These are phyloP conservation scores for Acanthis flammea DNA, from an alignment of 2,797 vertebrate species.

Conservation along the genomic window DNA sequence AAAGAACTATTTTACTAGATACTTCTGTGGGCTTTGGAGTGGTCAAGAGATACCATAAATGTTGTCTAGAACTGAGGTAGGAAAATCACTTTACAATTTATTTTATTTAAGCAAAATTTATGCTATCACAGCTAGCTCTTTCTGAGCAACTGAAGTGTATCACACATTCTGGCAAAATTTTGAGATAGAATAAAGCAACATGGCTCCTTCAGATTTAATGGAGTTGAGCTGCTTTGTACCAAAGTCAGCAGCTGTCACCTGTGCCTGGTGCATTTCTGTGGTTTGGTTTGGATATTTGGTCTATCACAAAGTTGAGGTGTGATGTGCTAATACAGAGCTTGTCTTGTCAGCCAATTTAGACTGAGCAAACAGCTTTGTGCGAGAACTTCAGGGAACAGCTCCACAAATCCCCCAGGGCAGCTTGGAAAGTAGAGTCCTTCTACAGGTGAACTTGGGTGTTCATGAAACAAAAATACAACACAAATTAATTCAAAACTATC, in stretches of 20 bases:
- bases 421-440: not conserved
- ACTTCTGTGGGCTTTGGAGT: not conserved
- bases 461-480: not conserved
- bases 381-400: not conserved
- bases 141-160: not conserved
- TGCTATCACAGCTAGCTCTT: not conserved
- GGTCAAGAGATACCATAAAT: not conserved
- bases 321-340: not conserved
- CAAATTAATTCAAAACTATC: not conserved
- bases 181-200: not conserved
- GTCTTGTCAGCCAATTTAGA: not conserved
- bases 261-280: not conserved
- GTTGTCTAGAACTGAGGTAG: not conserved
- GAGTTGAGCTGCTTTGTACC: not conserved
- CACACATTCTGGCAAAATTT: not conserved
- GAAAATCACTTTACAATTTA: not conserved
- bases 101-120: not conserved
- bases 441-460: too few species aligned
- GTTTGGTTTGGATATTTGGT: not conserved
- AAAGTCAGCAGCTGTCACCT: not conserved
- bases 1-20: not conserved
- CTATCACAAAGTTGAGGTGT: not conserved
- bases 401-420: not conserved
- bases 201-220: not conserved
- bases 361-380: not conserved